Evolutionary conservation across 2,113 vertebrate species (phyloP).

Genomic region (Passer domesticus): DNA sequence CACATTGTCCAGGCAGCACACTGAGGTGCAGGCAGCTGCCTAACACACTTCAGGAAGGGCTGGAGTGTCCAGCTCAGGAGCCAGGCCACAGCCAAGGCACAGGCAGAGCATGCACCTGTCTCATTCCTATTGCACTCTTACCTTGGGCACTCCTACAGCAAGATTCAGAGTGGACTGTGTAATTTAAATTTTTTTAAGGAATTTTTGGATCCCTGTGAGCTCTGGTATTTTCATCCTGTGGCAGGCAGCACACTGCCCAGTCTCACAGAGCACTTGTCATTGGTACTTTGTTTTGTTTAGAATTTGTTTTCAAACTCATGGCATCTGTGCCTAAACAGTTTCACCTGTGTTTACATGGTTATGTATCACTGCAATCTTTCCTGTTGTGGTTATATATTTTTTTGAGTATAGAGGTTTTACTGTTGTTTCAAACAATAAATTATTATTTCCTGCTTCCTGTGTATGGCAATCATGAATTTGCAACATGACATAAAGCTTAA

Average conservation of each 20-base stretch:
- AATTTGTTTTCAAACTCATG: neutral
- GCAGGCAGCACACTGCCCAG: neutral
- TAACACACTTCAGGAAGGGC: neutral
- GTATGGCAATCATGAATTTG: neutral
- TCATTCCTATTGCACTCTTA: neutral
- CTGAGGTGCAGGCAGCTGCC: neutral
- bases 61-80: neutral
- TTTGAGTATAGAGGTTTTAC: neutral
- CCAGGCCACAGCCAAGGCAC: neutral
- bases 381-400: neutral
- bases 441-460: neutral
- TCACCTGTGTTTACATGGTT: neutral
- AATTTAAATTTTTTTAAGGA: neutral
- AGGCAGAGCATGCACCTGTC: neutral
- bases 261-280: neutral
- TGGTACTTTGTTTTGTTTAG: neutral
- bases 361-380: neutral
- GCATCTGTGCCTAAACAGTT: neutral
- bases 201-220: neutral
- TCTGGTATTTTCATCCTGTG: neutral
- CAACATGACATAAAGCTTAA: neutral
- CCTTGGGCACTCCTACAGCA: neutral
- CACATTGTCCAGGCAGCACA: neutral
- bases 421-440: conserved; percentile 18
- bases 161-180: neutral